Evolutionary conservation across 30 jellyfish, hydroid and myxozoan species (phyloP), one percentile per base, ranked within the genome.

Genomic region (Cassiopea xamachana): DNA sequence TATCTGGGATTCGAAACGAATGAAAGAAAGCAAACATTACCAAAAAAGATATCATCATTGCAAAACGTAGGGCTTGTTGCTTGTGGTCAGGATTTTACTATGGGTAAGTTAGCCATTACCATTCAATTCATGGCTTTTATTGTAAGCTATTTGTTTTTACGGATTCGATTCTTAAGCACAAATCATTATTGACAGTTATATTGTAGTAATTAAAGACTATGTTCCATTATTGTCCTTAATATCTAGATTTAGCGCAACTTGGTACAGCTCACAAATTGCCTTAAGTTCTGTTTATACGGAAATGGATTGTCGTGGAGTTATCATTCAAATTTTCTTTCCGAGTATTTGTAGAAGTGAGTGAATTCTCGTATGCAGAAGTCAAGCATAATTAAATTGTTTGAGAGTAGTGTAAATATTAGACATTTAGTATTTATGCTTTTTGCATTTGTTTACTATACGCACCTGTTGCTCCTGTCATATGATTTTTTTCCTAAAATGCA

Each of bases 1-100:
- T 89, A 79, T 59, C 97, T 96, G 48, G 99, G 99, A 27, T 92
- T 91, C 86, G 80, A 96, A 74, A 79, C 93, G n/a, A 60, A 79
- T 47, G 99, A 84, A 49, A 72, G 98, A 39, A 96, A 96, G 84
- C 99, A 96, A 83, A 74, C 96, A 6, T 39, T 86, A 17, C 99
- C 99, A 47, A 44, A 58, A 19, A 70, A 62, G 48, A 70, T 64
- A 39, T 75, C 46, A 19, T 16, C 81, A 17, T 7, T 71, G 48
- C 80, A 71, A 17, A 77, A 88, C 48, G 86, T 88, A 43, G 27
- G 16, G 12, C 64, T 48, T 46, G 93, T 90, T 18, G 74, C 92
- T 1, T 90, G 97, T 77, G 97, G 97, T 16, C 60, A 82, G 73
- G 92, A 90, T 70, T 90, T 81, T 77, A 90, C 97, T 19, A 49